Base-by-base conservation (phyloP, 2,113 vertebrate genomes). In the Corydoras sp. region DNA sequence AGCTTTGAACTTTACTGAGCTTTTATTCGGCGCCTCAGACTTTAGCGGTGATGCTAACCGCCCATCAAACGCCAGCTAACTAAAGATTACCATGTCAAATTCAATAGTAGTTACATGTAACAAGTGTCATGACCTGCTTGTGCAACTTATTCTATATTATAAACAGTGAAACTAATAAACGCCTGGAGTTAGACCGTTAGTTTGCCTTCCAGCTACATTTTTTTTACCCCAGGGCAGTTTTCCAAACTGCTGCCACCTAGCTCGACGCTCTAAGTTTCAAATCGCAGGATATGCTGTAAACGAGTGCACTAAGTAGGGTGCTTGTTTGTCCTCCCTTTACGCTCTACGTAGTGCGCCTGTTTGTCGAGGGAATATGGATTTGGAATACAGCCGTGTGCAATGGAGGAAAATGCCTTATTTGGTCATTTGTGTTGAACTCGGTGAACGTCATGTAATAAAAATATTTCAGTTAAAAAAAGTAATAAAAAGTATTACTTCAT, bases 321-420 rank as follows among this genome's bases (percentile, higher is more conserved):
- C 11, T 0, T 48, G 13, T 18, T 15, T 1, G n/a, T 58, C 6
- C 5, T 58, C 35, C 5, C 30, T 30, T 11, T 11, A 24, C 14
- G 7, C 9, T 9, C 7, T 32, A 5, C 29, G 7, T 14, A 11
- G n/a, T 43, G 14, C 18, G 14, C 35, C 4, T 60, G 14, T 8
- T 35, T 50, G 66, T 58, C 8, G 7, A 10, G 3, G 35, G 2
- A n/a, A 54, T n/a, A 43, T 12, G 2, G 4, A 43, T 69, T 58
- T 59, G 55, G 0, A 30, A 50, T 50, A 14, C 7, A 30, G 30
- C 24, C 43, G 30, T 48, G 30, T 69, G 35, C 48, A 30, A 60
- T 24, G 49, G 18, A 15, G 58, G 58, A 31, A 69, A 60, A 59
- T 69, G 68, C 24, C 68, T 69, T 69, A 69, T 69, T 60, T 69